phyloP scores from a whole-genome alignment of 1,140 invertebrate genomes.

The Anthonomus grandis region DNA sequence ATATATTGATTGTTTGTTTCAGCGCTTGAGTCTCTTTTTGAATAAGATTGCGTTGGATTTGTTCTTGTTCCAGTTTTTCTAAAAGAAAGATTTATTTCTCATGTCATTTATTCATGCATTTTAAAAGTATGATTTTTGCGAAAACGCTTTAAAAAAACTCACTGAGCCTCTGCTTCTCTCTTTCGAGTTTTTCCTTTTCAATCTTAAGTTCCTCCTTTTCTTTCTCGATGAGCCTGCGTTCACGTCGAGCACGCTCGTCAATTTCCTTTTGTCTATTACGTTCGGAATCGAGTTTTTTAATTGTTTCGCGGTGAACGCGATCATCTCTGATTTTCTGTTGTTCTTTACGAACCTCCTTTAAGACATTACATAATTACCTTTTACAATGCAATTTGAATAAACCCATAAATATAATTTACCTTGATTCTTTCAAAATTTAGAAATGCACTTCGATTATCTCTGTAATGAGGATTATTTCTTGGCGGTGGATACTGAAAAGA shows the following conservation, averaged over 20 bases:
- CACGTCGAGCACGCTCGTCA: slow-evolving; percentile 73
- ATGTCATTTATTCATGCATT: neutral
- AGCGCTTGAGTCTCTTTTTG: too few relatives aligned
- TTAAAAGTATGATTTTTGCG: neutral
- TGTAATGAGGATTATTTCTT: too few relatives aligned
- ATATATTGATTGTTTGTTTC: too few relatives aligned
- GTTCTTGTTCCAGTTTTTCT: slow-evolving; percentile 73
- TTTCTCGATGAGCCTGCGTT: slow-evolving; percentile 73
- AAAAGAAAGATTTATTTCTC: slow-evolving; percentile 1
- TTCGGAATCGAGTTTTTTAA: slow-evolving; percentile 70
- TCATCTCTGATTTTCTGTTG: slow-evolving; percentile 75
- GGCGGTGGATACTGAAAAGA: too few relatives aligned
- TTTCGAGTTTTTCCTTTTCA: slow-evolving; percentile 73
- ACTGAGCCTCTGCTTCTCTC: slow-evolving; percentile 67
- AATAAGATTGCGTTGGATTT: too few relatives aligned
- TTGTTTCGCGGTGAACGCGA: slow-evolving; percentile 72
- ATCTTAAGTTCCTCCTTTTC: slow-evolving; percentile 71
- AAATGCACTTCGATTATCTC: slow-evolving; percentile 23
- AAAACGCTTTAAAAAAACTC: neutral
- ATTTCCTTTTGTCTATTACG: slow-evolving; percentile 69
- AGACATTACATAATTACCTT: slow-evolving; percentile 33
- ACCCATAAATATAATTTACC: slow-evolving; percentile 25
- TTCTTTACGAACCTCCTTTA: slow-evolving; percentile 72
- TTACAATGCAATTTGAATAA: neutral
- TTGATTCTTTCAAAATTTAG: slow-evolving; percentile 45